Evolutionary conservation across 2,888 invertebrate species (phyloP), one percentile per base, ranked within the genome.

Genomic region (Drosophila nigricruria): DNA sequence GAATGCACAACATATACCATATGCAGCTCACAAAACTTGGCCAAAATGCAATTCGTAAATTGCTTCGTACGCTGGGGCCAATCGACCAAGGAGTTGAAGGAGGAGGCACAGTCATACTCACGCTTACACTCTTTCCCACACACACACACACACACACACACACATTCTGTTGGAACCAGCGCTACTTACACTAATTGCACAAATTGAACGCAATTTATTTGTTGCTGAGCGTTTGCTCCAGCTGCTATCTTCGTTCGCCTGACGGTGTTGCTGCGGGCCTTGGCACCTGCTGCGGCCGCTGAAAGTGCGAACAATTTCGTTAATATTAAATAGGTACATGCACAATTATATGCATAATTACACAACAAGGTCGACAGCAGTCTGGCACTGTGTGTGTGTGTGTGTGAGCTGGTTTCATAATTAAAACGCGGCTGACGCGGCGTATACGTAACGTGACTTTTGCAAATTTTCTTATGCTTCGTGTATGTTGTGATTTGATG

Each of bases 271-370:
- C 25, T 16, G 45, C 18, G 20, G 49, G 14, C 40, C 12, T 49
- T 42, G 43, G 43, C 56, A 52, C 54, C 58, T 70, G 70, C 66
- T 84, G 79, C 65, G 79, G 77, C 59, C 59, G 59, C 76, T 63
- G 54, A 54, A 72, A 82, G 83, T 86, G 87, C 65, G 72, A 67
- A 60, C 79, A 76, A 86, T 88, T 88, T 79, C 62, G 81, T 86
- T 83, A 76, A 78, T 83, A 72, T 80, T 68, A 67, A 80, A 80
- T 82, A 70, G 63, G 78, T 80, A 81, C 79, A 81, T 81, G 83
- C 73, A 88, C 81, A 86, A 89, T 84, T 84, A 88, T 76, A 81
- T 87, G 87, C 84, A 88, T 84, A 88, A 84, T 84, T 84, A 84
- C 79, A 70, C 73, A 69, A 70, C 52, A 64, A 69, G 79, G 57